These are phyloP conservation scores for Vespertilio murinus DNA, from an alignment of 2,797 vertebrate genomes.

Conservation along the genomic window DNA sequence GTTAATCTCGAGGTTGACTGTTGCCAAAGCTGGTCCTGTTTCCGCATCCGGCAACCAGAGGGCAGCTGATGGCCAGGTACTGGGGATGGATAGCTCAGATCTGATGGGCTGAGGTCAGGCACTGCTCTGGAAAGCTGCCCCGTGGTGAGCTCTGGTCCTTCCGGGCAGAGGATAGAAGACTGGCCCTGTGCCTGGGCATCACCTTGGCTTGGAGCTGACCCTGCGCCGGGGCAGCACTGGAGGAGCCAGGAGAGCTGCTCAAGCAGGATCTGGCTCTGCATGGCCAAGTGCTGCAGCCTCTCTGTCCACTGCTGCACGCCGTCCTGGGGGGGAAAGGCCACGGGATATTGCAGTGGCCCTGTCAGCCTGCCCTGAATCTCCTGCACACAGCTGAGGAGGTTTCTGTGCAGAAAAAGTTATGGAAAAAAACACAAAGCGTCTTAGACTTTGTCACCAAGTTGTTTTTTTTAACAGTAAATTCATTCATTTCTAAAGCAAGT, in stretches of 20 bases:
- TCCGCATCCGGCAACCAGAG: slow-evolving; percentile 88
- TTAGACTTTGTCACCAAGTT: neutral
- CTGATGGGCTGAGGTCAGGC: slow-evolving; percentile 68
- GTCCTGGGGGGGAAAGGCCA: slow-evolving; percentile 91
- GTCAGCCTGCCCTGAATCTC: slow-evolving; percentile 83
- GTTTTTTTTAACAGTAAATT: neutral
- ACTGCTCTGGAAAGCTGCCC: neutral
- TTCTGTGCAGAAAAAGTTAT: slow-evolving; percentile 83
- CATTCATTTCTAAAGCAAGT: neutral
- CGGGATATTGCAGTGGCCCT: slow-evolving; percentile 71
- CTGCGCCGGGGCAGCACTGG: slow-evolving; percentile 91
- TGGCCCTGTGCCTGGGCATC: neutral
- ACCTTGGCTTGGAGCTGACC: neutral
- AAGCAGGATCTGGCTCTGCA: slow-evolving; percentile 88
- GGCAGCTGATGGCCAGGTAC: slow-evolving; percentile 87
- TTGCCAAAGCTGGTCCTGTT: slow-evolving; percentile 88
- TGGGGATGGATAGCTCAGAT: slow-evolving; percentile 88
- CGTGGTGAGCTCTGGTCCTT: slow-evolving; percentile 42
- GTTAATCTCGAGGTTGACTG: slow-evolving; percentile 82
- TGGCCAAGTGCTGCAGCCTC: slow-evolving; percentile 86
- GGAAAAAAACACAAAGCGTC: neutral
- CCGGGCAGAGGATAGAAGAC: neutral
- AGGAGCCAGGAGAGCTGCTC: slow-evolving; percentile 92
- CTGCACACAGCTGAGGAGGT: slow-evolving; percentile 86
- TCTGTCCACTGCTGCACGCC: slow-evolving; percentile 87